Evolutionary conservation across 1,140 invertebrate species (phyloP).

Genomic region (Dufourea novaeangliae): DNA sequence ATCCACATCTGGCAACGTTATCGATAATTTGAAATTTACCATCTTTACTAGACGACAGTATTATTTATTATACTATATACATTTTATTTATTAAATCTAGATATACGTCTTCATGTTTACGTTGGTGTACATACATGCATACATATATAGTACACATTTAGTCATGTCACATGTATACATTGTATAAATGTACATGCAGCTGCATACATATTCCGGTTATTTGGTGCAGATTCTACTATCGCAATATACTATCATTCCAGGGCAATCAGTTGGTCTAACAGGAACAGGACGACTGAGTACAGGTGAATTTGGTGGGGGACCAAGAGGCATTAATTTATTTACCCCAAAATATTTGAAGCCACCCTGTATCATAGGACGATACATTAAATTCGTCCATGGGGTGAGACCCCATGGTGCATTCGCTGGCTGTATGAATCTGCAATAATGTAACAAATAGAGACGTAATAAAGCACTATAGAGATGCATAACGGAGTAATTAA

Average conservation of each 20-base stretch:
- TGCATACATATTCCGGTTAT: neutral
- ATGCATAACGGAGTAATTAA: neutral
- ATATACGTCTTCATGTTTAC: too few species aligned
- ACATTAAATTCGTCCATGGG: conserved; percentile 42
- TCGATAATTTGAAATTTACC: neutral
- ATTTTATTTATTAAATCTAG: too few species aligned
- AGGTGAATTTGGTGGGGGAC: conserved; percentile 21
- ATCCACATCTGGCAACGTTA: neutral
- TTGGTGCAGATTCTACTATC: neutral
- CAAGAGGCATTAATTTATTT: conserved; percentile 46
- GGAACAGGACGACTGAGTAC: conserved; percentile 14
- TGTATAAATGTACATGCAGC: neutral
- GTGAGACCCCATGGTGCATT: neutral
- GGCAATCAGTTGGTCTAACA: conserved; percentile 9
- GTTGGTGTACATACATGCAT: too few species aligned
- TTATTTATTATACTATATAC: too few species aligned
- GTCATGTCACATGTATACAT: neutral
- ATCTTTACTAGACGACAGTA: neutral
- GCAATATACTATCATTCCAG: conserved; percentile 31
- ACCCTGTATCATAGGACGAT: conserved; percentile 39
- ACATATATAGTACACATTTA: neutral
- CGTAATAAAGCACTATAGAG: neutral
- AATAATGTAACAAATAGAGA: neutral
- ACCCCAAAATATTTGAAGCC: conserved; percentile 37
- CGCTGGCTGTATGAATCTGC: conserved; percentile 23